These are phyloP conservation scores for Hydrocynus forskahlii DNA, from an alignment of 2,797 vertebrate genomes.

Conservation along the genomic window DNA sequence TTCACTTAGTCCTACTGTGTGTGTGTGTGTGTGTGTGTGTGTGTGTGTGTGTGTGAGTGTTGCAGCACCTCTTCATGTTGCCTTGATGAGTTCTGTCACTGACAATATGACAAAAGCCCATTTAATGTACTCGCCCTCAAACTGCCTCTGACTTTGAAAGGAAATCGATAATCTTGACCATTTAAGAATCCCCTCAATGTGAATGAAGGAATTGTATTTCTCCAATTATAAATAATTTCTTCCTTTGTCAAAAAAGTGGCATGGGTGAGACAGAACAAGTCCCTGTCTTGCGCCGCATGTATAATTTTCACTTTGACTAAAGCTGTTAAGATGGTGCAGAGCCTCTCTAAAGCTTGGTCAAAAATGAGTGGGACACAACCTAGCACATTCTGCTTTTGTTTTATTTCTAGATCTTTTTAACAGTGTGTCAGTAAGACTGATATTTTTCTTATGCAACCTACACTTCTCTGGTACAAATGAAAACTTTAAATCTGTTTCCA, in stretches of 20 bases:
- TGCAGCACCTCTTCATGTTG: conserved; percentile 33
- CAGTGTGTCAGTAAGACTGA: too few species aligned
- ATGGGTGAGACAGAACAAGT: not conserved
- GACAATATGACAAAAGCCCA: conserved; percentile 43
- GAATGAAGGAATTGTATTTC: conserved; percentile 22
- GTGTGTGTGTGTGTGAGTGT: not conserved
- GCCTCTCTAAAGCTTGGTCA: not conserved
- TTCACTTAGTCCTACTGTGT: not conserved
- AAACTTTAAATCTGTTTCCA: too few species aligned
- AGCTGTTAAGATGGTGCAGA: not conserved
- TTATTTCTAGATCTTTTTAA: too few species aligned
- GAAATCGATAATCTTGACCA: conserved; percentile 49
- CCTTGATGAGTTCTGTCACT: conserved; percentile 34
- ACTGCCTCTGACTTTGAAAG: conserved; percentile 29
- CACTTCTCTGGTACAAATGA: too few species aligned
- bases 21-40: conserved; percentile 14
- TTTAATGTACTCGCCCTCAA: conserved; percentile 47
- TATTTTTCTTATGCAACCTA: too few species aligned
- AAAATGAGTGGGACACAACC: not conserved
- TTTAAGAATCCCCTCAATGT: conserved; percentile 22
- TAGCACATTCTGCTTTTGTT: too few species aligned
- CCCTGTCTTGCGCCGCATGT: not conserved
- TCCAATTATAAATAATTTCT: conserved; percentile 24
- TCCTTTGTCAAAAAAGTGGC: not conserved
- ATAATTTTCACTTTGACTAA: not conserved